Percentiles rank a stretch among this genome's conserved stretches.
Evolutionary conservation across 2,888 invertebrate species (phyloP).

Genomic region (Sylvicola cinctus): DNA sequence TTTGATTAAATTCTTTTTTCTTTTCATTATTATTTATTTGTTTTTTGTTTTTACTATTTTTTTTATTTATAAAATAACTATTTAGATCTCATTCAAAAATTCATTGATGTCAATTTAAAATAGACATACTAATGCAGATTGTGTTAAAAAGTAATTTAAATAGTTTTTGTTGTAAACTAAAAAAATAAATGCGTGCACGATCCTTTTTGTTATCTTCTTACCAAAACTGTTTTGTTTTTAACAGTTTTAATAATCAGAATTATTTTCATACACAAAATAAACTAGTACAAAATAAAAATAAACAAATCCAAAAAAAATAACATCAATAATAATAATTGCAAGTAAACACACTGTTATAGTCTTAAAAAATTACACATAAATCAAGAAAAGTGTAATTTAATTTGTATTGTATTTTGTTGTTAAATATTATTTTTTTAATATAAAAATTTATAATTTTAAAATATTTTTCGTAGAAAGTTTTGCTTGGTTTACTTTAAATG

Average conservation of each 20-base stretch:
- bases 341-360: not conserved
- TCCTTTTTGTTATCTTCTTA: constrained; percentile 3
- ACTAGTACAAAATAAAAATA: constrained; percentile 4
- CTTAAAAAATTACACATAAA: too few relatives aligned
- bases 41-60: constrained; percentile 1
- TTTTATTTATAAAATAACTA: constrained; percentile 10
- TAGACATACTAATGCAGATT: too few relatives aligned
- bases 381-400: too few relatives aligned
- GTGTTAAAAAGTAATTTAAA: constrained; percentile 7
- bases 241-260: constrained; percentile 3
- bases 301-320: constrained; percentile 1
- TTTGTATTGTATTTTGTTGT: too few relatives aligned
- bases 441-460: too few relatives aligned
- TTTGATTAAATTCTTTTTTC: constrained; percentile 7
- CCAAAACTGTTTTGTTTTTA: not conserved
- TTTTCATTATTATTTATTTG: constrained; percentile 7
- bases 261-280: constrained; percentile 3
- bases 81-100: too few relatives aligned
- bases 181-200: constrained; percentile 6
- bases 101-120: too few relatives aligned
- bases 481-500: too few relatives aligned
- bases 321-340: not conserved
- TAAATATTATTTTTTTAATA: too few relatives aligned
- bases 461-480: too few relatives aligned
- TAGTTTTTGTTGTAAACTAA: constrained; percentile 1